phyloP scores from a whole-genome alignment of 2,888 invertebrate species.

The Andrena dorsata region DNA sequence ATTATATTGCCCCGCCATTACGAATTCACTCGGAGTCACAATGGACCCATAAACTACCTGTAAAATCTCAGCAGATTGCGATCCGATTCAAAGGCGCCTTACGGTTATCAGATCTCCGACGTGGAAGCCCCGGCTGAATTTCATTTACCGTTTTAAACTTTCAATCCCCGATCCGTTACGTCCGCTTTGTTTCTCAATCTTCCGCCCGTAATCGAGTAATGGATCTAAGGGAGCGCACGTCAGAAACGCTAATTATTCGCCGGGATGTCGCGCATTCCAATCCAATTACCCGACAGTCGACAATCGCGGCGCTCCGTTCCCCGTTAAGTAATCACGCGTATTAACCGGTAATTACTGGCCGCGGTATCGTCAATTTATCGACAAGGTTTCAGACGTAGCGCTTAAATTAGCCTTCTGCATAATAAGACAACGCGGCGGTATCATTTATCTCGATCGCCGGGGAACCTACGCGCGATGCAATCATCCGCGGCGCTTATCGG shows the following conservation, averaged over 20 bases:
- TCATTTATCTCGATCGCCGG: slow-evolving; percentile 60
- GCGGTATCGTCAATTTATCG: slow-evolving; percentile 63
- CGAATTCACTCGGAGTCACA: slow-evolving; percentile 33
- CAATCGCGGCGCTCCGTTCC: slow-evolving; percentile 39
- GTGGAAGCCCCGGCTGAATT: slow-evolving; percentile 18
- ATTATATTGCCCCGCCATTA: slow-evolving; percentile 39
- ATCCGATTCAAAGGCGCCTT: slow-evolving; percentile 17
- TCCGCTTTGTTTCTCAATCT: slow-evolving; percentile 17
- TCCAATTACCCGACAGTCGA: slow-evolving; percentile 61
- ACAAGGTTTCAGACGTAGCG: slow-evolving; percentile 42
- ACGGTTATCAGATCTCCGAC: slow-evolving; percentile 22
- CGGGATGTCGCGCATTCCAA: slow-evolving; percentile 51
- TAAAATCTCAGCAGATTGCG: slow-evolving; percentile 29
- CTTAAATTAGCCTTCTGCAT: slow-evolving; percentile 63
- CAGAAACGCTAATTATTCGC: slow-evolving; percentile 45
- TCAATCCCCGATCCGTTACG: background rate
- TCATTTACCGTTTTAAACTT: slow-evolving; percentile 2
- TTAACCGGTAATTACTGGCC: slow-evolving; percentile 62
- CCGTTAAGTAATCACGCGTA: slow-evolving; percentile 63
- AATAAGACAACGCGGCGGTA: slow-evolving; percentile 61
- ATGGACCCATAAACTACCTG: slow-evolving; percentile 13
- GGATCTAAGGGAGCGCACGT: slow-evolving; percentile 29
- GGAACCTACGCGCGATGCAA: slow-evolving; percentile 46
- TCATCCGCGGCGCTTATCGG: slow-evolving; percentile 53
- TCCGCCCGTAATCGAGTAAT: slow-evolving; percentile 1